Percentiles rank a stretch among this genome's conserved stretches.
These are phyloP conservation scores for Lindbergichthys nudifrons DNA, from an alignment of 2,797 vertebrate species.

Conservation along the genomic window DNA sequence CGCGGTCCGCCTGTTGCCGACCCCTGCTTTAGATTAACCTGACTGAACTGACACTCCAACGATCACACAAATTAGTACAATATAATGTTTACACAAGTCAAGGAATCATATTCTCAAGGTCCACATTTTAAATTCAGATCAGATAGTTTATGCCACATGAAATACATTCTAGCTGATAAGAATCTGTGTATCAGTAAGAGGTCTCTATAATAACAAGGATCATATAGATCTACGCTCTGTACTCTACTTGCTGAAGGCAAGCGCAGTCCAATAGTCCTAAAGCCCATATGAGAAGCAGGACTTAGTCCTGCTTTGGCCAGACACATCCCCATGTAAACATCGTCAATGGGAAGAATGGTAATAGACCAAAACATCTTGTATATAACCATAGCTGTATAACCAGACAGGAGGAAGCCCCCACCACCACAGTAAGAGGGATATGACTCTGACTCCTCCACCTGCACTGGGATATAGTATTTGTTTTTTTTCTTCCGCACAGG, in stretches of 20 bases:
- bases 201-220: constrained; percentile 86
- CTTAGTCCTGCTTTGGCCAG: constrained; percentile 78
- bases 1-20: no score
- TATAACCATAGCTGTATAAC: constrained; percentile 68
- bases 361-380: no score
- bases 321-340: constrained; percentile 85
- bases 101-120: no score
- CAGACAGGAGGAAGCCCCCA: constrained; percentile 86
- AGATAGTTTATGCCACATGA: constrained; percentile 85
- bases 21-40: no score
- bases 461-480: constrained; percentile 88
- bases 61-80: no score
- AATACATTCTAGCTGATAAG: constrained; percentile 76
- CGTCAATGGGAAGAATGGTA: constrained; percentile 37
- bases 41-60: no score
- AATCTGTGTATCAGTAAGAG: constrained; percentile 88
- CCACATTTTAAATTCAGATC: constrained; percentile 68
- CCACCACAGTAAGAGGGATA: constrained; percentile 84
- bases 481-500: constrained; percentile 52
- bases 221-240: constrained; percentile 37
- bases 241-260: no score
- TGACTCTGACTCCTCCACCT: constrained; percentile 69
- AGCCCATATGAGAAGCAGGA: constrained; percentile 80
- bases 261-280: no score
- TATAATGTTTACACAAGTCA: no score